These are phyloP conservation scores for Paramacrobiotus metropolitanus DNA, from an alignment of 1,140 invertebrate genomes.

Conservation along the genomic window DNA sequence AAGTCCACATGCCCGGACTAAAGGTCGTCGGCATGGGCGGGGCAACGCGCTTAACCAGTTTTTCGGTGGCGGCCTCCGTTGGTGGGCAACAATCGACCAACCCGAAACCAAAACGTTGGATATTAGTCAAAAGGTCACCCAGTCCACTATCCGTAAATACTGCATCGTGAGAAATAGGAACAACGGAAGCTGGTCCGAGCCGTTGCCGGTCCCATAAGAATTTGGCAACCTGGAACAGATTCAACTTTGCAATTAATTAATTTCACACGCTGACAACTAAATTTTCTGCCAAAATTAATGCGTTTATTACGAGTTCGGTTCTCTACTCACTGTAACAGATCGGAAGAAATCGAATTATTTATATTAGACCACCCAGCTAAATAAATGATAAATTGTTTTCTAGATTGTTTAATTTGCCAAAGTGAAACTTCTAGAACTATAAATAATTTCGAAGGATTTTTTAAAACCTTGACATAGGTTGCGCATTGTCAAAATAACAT, in stretches of 20 bases:
- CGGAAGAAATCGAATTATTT: no score
- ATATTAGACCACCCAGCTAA: no score
- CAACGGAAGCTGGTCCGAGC: neutral
- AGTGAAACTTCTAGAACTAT: no score
- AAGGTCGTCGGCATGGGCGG: constrained; percentile 36
- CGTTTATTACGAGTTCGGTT: no score
- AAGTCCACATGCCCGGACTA: constrained; percentile 25
- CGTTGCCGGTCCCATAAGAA: neutral
- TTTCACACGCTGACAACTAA: neutral
- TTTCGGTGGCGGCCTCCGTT: constrained; percentile 27
- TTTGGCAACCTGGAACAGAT: neutral
- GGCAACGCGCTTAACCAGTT: constrained; percentile 26
- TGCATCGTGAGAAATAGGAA: neutral
- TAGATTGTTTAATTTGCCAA: no score
- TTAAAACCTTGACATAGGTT: neutral
- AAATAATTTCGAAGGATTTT: neutral
- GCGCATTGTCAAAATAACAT: no score
- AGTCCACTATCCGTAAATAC: neutral
- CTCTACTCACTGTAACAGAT: no score
- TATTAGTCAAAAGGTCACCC: neutral
- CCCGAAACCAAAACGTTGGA: neutral
- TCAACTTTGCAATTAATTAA: neutral
- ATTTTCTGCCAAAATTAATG: neutral
- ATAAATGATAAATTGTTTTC: no score
- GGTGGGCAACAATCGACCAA: constrained; percentile 8